Percentiles rank a stretch among this genome's conserved stretches.
Conservation (phyloP, 2,113 vertebrate genomes). For the Archocentrus centrarchus region DNA sequence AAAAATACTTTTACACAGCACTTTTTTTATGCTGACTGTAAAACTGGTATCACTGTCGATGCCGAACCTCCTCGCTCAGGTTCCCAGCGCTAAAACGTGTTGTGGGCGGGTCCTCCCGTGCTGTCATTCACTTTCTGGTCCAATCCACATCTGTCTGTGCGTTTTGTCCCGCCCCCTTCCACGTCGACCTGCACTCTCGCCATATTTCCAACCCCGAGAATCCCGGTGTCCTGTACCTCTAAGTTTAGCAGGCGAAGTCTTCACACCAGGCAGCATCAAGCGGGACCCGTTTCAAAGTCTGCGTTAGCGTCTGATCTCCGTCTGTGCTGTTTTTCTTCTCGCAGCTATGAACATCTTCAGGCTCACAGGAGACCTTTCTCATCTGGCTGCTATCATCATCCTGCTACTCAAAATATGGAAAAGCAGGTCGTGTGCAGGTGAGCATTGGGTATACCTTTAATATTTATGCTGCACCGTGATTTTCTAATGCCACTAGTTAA, state of each 20-base stretch:
- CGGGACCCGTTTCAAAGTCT: not conserved
- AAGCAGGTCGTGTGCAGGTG: conserved; percentile 95
- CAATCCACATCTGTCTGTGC: conserved; percentile 44
- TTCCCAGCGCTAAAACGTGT: not conserved
- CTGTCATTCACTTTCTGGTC: conserved; percentile 40
- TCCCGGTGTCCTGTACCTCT: conserved; percentile 17
- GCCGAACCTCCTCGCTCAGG: not conserved
- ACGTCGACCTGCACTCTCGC: conserved; percentile 79
- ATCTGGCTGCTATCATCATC: conserved; percentile 97
- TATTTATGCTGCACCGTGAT: accelerated
- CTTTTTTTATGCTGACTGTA: no score
- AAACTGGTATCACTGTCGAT: not conserved
- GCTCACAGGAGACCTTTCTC: conserved; percentile 93
- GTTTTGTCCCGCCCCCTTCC: conserved; percentile 73
- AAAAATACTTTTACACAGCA: no score
- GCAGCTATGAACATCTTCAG: conserved; percentile 92
- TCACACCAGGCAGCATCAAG: not conserved
- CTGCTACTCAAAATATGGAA: conserved; percentile 98
- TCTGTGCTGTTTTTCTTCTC: not conserved
- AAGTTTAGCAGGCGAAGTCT: not conserved
- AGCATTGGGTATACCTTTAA: conserved; percentile 14
- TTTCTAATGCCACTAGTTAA: not conserved
- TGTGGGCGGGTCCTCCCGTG: not conserved
- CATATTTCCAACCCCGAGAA: conserved; percentile 70
- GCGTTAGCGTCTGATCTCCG: not conserved